phyloP scores from a whole-genome alignment of 1,140 invertebrate genomes.

The Lepidurus packardi region DNA sequence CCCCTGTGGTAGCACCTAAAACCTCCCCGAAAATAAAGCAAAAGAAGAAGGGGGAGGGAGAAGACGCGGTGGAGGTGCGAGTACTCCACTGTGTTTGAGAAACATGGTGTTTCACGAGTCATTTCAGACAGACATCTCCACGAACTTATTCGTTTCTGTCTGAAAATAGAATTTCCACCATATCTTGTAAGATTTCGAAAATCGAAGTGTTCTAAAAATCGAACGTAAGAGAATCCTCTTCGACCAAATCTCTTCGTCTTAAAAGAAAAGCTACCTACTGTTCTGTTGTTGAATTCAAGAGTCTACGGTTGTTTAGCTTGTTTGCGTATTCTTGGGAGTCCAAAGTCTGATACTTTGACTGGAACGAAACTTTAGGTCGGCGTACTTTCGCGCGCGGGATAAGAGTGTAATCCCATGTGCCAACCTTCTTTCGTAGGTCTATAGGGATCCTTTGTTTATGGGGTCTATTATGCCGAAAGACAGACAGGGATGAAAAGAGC shows the following conservation, averaged over 20 bases:
- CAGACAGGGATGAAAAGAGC: neutral
- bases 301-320: neutral
- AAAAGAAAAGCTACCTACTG: too few species aligned
- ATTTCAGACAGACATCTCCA: too few species aligned
- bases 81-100: too few species aligned
- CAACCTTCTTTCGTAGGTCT: slow-evolving; percentile 16
- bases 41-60: neutral
- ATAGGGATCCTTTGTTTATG: slow-evolving; percentile 18
- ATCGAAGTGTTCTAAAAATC: too few species aligned
- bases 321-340: neutral
- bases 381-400: neutral
- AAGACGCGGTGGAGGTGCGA: neutral
- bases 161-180: too few species aligned
- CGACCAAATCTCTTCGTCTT: too few species aligned
- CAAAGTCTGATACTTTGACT: neutral
- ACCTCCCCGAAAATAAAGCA: slow-evolving; percentile 12
- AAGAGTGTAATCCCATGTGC: slow-evolving; percentile 3
- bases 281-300: too few species aligned
- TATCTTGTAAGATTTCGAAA: too few species aligned
- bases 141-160: too few species aligned
- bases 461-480: slow-evolving; percentile 19
- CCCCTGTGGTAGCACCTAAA: slow-evolving; percentile 1
- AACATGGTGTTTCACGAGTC: too few species aligned
- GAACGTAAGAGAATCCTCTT: too few species aligned
- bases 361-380: neutral